These are phyloP conservation scores for Himalopsyche anomala DNA, from an alignment of 2,888 invertebrate species.

Conservation along the genomic window DNA sequence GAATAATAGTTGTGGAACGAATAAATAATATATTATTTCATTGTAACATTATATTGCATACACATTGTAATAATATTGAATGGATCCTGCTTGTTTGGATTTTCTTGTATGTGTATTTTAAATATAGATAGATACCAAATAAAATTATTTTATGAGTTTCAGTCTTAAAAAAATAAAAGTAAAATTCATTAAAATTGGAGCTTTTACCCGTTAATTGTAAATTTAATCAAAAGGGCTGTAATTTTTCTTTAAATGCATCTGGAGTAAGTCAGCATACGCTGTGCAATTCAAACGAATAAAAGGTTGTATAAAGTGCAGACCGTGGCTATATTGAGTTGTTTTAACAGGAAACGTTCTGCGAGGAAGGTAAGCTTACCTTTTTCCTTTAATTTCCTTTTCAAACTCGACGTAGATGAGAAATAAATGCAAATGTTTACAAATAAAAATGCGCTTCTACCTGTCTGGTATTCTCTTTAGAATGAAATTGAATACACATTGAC, in stretches of 20 bases:
- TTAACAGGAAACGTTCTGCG: conserved; percentile 18
- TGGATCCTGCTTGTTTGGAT: too few relatives aligned
- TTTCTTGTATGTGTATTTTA: too few relatives aligned
- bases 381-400: conserved; percentile 44
- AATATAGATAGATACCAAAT: too few relatives aligned
- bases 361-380: conserved; percentile 34
- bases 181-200: too few relatives aligned
- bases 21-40: too few relatives aligned
- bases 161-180: too few relatives aligned
- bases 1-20: too few relatives aligned
- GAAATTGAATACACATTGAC: neutral
- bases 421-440: conserved; percentile 44
- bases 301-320: neutral
- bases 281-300: conserved; percentile 17
- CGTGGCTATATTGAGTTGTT: conserved; percentile 19
- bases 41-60: too few relatives aligned
- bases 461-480: neutral
- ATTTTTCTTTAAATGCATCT: neutral
- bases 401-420: conserved; percentile 10
- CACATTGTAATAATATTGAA: too few relatives aligned
- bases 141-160: too few relatives aligned
- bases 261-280: conserved; percentile 13
- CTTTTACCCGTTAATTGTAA: neutral
- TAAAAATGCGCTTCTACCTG: neutral
- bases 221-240: neutral